These are phyloP conservation scores for Coreoperca whiteheadi DNA, from an alignment of 2,113 vertebrate genomes.

Conservation along the genomic window DNA sequence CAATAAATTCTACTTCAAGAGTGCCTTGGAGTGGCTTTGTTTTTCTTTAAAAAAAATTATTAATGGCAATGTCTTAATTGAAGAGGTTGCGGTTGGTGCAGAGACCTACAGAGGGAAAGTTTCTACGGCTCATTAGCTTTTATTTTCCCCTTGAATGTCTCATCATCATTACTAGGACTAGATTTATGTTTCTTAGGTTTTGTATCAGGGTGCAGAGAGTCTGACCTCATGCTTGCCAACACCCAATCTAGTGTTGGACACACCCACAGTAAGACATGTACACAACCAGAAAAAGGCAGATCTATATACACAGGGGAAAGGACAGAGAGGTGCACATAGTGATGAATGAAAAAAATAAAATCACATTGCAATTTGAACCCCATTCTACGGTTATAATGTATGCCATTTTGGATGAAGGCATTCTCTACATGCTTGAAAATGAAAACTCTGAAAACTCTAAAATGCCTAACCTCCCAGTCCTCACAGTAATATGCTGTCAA, in stretches of 20 bases:
- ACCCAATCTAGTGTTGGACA: neutral
- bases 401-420: neutral
- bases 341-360: neutral
- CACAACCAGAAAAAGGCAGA: neutral
- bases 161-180: neutral
- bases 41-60: neutral
- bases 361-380: neutral
- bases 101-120: neutral
- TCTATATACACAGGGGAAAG: neutral
- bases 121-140: slow-evolving; percentile 22
- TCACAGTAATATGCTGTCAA: slow-evolving; percentile 7
- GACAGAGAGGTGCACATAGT: too few species aligned
- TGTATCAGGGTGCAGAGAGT: neutral
- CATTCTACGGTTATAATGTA: neutral
- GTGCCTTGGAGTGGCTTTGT: neutral
- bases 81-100: neutral
- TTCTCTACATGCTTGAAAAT: neutral
- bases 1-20: slow-evolving; percentile 18
- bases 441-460: too few species aligned
- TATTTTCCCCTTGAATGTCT: slow-evolving; percentile 5
- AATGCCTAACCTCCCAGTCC: neutral
- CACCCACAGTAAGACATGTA: neutral
- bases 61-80: slow-evolving; percentile 11
- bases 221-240: neutral
- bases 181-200: neutral